A percentile compares a stretch with the other conserved stretches of the same genome.
Conservation (phyloP, 2,797 vertebrate species). For the Valencia hispanica region DNA sequence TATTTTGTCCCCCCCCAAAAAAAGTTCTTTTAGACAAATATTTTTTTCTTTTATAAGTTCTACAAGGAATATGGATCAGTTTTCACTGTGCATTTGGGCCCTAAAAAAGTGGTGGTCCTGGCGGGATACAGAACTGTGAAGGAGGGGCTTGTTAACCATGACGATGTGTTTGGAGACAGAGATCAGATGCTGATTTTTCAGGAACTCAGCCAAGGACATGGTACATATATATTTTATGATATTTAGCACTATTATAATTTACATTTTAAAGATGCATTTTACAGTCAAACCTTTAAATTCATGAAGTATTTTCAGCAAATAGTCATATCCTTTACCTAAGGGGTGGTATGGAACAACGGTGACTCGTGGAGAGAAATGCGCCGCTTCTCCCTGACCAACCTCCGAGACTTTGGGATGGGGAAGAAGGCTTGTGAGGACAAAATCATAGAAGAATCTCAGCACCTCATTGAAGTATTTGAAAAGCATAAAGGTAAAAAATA, state of each 20-base stretch:
- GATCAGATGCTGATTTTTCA: accelerated
- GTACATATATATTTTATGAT: too few relatives aligned
- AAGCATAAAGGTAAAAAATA: background rate
- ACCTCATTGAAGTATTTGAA: slow-evolving; percentile 21
- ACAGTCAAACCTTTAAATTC: background rate
- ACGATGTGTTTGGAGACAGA: slow-evolving; percentile 55
- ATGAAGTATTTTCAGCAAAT: background rate
- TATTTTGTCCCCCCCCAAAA: too few relatives aligned
- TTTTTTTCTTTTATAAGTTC: slow-evolving; percentile 26
- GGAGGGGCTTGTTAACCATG: slow-evolving; percentile 46
- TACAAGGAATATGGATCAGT: slow-evolving; percentile 60
- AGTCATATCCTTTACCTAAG: slow-evolving; percentile 12
- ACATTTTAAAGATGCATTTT: too few relatives aligned
- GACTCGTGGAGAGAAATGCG: slow-evolving; percentile 56
- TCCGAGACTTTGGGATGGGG: slow-evolving; percentile 62
- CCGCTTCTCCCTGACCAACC: slow-evolving; percentile 42
- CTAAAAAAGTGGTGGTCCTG: slow-evolving; percentile 53
- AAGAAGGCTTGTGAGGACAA: slow-evolving; percentile 50
- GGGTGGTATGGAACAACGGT: slow-evolving; percentile 43
- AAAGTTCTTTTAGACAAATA: too few relatives aligned
- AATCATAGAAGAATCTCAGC: slow-evolving; percentile 44
- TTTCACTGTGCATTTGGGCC: slow-evolving; percentile 46
- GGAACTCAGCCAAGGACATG: slow-evolving; percentile 3
- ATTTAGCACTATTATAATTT: too few relatives aligned
- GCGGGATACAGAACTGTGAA: slow-evolving; percentile 58